Conservation (phyloP, 2,888 invertebrate genomes). For the Xestia c-nigrum region DNA sequence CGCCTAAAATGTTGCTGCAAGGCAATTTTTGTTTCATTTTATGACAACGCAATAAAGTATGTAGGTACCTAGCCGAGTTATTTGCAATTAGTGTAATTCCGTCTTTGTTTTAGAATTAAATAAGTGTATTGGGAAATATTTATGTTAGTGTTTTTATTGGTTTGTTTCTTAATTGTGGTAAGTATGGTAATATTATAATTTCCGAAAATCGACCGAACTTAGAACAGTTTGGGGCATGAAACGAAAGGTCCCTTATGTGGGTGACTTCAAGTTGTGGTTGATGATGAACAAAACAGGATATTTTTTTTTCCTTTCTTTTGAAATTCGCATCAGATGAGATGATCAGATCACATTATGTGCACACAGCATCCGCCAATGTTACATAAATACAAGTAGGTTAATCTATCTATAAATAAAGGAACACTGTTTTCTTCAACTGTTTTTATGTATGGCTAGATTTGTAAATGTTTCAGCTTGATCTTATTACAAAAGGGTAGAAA, state of each 20-base stretch:
- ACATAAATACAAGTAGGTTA: conserved; percentile 14
- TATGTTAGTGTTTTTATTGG: not conserved
- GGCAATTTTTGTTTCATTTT: conserved; percentile 27
- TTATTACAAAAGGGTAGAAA: not conserved
- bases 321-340: not conserved
- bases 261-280: not conserved
- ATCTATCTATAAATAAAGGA: conserved; percentile 28
- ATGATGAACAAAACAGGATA: not conserved
- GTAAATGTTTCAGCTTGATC: not conserved
- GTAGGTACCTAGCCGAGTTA: conserved; percentile 2
- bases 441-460: not conserved
- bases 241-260: not conserved
- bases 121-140: conserved; percentile 18
- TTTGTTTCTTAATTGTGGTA: not conserved
- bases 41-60: conserved; percentile 24
- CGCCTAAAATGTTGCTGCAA: conserved; percentile 42
- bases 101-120: conserved; percentile 27
- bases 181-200: not conserved
- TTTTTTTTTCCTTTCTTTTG: conserved; percentile 1
- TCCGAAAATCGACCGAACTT: not conserved
- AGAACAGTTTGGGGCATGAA: not conserved
- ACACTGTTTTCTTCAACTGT: not conserved
- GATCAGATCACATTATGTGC: not conserved
- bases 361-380: conserved; percentile 3
- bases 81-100: conserved; percentile 44